These are phyloP conservation scores for Proterorhinus semilunaris DNA, from an alignment of 2,113 vertebrate species.

Conservation along the genomic window DNA sequence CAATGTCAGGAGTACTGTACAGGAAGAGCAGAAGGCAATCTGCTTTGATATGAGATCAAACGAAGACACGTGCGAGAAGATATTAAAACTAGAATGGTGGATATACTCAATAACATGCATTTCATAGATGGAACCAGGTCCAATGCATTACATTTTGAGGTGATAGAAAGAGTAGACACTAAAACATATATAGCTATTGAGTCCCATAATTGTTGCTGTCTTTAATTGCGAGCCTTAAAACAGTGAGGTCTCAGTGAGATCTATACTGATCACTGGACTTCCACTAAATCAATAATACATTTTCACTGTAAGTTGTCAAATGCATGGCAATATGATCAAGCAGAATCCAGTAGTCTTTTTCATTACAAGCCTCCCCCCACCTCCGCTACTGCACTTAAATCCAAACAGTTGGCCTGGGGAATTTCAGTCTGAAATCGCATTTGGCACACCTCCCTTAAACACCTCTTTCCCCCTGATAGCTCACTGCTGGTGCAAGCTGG, in stretches of 20 bases:
- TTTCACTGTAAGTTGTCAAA: slow-evolving; percentile 44
- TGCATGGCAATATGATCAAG: slow-evolving; percentile 30
- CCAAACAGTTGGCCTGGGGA: slow-evolving; percentile 46
- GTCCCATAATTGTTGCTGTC: no score
- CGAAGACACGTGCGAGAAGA: not conserved
- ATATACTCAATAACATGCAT: no score
- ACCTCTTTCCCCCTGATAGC: slow-evolving; percentile 40
- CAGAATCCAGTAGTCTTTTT: slow-evolving; percentile 20
- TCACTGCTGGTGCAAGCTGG: slow-evolving; percentile 36
- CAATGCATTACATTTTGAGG: no score
- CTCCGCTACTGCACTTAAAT: slow-evolving; percentile 36
- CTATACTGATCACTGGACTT: slow-evolving; percentile 9
- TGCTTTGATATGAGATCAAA: not conserved
- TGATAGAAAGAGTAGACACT: no score
- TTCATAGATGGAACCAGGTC: no score
- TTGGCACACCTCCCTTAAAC: slow-evolving; percentile 57
- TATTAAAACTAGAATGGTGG: not conserved
- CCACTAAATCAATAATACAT: slow-evolving; percentile 39
- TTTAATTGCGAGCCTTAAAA: no score
- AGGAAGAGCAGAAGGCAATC: not conserved
- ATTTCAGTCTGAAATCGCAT: slow-evolving; percentile 49
- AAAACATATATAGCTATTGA: no score
- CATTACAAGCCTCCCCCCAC: slow-evolving; percentile 38
- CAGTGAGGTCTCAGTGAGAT: no score
- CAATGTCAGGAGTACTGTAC: slow-evolving; percentile 11